Percentiles rank a stretch among this genome's conserved stretches.
These are phyloP conservation scores for Bradysia coprophila DNA, from an alignment of 1,140 invertebrate genomes.

Conservation along the genomic window DNA sequence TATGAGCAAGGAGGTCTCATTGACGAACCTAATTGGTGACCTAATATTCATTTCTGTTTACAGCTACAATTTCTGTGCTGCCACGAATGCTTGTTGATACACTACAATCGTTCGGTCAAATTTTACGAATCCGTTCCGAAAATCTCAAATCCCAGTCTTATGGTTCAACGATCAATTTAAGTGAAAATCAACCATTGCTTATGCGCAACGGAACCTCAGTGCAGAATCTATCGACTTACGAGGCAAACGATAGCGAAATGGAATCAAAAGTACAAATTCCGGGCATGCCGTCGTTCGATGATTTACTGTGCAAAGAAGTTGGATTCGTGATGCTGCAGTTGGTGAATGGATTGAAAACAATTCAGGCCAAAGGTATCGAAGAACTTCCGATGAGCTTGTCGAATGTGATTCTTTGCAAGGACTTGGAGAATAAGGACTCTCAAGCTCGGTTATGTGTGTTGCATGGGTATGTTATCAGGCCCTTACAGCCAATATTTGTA, in stretches of 20 bases:
- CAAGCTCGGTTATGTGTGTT: slow-evolving; percentile 46
- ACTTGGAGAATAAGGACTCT: slow-evolving; percentile 33
- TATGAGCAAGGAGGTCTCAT: slow-evolving; percentile 10
- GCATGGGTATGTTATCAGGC: slow-evolving; percentile 35
- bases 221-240: slow-evolving; percentile 18
- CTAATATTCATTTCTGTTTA: slow-evolving; percentile 14
- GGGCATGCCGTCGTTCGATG: slow-evolving; percentile 19
- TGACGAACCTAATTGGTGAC: background rate
- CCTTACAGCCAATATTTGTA: background rate
- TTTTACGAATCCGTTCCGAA: slow-evolving; percentile 28
- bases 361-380: slow-evolving; percentile 69
- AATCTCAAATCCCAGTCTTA: slow-evolving; percentile 22
- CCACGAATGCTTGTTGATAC: slow-evolving; percentile 48
- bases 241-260: slow-evolving; percentile 17
- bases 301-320: slow-evolving; percentile 27
- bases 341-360: slow-evolving; percentile 56
- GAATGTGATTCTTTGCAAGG: slow-evolving; percentile 26
- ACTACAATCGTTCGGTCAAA: slow-evolving; percentile 39
- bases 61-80: slow-evolving; percentile 55
- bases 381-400: slow-evolving; percentile 46
- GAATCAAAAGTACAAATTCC: slow-evolving; percentile 6
- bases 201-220: slow-evolving; percentile 19
- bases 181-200: slow-evolving; percentile 9
- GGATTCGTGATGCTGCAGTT: slow-evolving; percentile 61
- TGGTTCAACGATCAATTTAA: slow-evolving; percentile 19